Evolutionary conservation across 2,113 vertebrate genomes (phyloP).

Genomic region (Turnix velox): DNA sequence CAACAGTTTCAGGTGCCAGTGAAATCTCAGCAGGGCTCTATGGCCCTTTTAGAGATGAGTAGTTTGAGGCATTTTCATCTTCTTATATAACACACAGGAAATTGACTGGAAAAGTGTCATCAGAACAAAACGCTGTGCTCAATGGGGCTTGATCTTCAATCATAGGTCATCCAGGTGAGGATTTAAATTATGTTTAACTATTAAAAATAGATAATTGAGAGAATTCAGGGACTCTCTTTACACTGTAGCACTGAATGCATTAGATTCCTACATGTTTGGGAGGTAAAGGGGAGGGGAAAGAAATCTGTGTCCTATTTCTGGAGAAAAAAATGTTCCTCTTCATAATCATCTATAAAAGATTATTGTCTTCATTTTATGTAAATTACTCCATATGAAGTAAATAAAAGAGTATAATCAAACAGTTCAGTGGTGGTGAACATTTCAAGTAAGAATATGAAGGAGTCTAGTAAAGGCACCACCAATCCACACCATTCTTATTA

Average conservation of each 20-base stretch:
- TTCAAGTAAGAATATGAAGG: slow-evolving; percentile 64
- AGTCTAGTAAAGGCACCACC: slow-evolving; percentile 59
- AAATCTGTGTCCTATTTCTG: neutral
- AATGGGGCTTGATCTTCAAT: slow-evolving; percentile 43
- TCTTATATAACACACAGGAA: slow-evolving; percentile 8
- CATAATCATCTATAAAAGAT: slow-evolving; percentile 70
- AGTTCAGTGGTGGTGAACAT: slow-evolving; percentile 48
- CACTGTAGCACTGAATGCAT: neutral
- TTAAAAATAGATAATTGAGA: slow-evolving; percentile 57
- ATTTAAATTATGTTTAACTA: slow-evolving; percentile 39
- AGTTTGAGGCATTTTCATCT: neutral
- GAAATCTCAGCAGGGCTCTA: neutral
- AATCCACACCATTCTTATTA: slow-evolving; percentile 40
- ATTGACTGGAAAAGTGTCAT: slow-evolving; percentile 24
- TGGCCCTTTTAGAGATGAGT: neutral
- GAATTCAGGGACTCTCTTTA: neutral
- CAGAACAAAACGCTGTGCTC: slow-evolving; percentile 17
- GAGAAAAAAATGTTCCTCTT: slow-evolving; percentile 55
- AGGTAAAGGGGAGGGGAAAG: neutral
- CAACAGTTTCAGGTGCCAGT: neutral
- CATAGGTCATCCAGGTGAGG: slow-evolving; percentile 29
- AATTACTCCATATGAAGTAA: slow-evolving; percentile 72
- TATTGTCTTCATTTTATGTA: slow-evolving; percentile 74
- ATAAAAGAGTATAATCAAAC: slow-evolving; percentile 67
- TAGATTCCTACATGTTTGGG: neutral